These are phyloP conservation scores for Poeciliopsis gracilis DNA, from an alignment of 2,797 vertebrate species.

Conservation along the genomic window DNA sequence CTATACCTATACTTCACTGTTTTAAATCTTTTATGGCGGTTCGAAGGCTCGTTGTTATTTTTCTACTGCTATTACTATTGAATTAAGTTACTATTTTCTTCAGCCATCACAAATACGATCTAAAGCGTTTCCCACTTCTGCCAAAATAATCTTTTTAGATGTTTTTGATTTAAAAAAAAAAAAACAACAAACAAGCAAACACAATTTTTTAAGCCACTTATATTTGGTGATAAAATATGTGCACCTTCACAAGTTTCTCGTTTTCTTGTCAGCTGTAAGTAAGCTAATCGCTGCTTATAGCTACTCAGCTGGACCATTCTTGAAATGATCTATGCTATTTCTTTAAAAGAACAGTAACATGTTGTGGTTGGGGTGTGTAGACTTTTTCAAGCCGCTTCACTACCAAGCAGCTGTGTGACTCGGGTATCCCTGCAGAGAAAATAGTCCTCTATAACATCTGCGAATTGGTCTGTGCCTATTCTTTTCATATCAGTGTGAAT, in stretches of 20 bases:
- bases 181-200: neutral
- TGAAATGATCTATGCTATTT: neutral
- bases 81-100: neutral
- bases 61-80: neutral
- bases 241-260: too few relatives aligned
- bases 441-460: constrained; percentile 67
- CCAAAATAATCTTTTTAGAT: neutral
- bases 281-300: too few relatives aligned
- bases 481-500: constrained; percentile 45
- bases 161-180: too few relatives aligned
- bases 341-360: neutral
- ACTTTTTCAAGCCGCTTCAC: neutral
- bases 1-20: neutral
- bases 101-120: neutral
- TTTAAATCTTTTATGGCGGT: neutral
- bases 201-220: neutral
- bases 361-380: neutral
- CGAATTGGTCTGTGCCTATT: constrained; percentile 45
- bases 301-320: neutral
- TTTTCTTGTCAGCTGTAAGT: too few relatives aligned
- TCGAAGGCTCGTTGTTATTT: neutral
- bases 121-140: neutral
- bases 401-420: constrained; percentile 9
- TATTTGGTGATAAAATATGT: neutral
- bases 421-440: constrained; percentile 62